Percentiles rank a stretch among this genome's conserved stretches.
Evolutionary conservation across 2,113 vertebrate species (phyloP).

Genomic region (Albula glossodonta): DNA sequence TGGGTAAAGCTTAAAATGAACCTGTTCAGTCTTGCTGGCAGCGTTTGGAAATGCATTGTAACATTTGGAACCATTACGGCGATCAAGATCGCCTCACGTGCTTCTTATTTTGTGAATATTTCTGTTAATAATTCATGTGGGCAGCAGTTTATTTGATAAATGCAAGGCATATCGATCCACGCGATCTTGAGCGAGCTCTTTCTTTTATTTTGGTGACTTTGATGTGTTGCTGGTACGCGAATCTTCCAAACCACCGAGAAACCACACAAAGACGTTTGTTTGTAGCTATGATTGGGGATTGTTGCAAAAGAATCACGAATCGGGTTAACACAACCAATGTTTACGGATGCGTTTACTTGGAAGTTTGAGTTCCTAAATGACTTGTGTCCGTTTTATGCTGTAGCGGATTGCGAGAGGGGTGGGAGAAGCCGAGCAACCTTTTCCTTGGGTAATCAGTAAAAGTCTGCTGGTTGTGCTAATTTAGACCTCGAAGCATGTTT

Average conservation of each 20-base stretch:
- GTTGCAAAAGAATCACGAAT: not conserved
- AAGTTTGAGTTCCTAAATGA: not conserved
- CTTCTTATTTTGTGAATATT: not conserved
- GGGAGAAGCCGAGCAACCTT: not conserved
- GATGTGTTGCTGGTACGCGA: not conserved
- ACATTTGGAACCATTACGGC: not conserved
- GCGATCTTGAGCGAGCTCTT: not conserved
- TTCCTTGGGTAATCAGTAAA: not conserved
- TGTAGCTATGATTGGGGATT: not conserved
- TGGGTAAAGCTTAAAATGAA: not conserved
- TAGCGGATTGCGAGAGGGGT: not conserved
- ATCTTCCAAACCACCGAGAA: not conserved
- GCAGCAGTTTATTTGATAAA: not conserved
- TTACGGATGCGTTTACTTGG: not conserved
- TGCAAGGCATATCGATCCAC: not conserved
- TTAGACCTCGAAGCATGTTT: not conserved
- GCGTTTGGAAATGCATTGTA: not conserved
- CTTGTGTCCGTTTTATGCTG: not conserved
- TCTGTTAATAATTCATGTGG: not conserved
- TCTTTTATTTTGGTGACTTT: not conserved
- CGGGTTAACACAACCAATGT: not conserved
- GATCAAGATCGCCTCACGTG: not conserved
- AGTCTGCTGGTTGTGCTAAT: not conserved
- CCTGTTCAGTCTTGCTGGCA: slow-evolving; percentile 14
- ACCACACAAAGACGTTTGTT: not conserved